Evolutionary conservation across 2,797 vertebrate species (phyloP), one percentile per base, ranked within the genome.

Genomic region (Trachurus trachurus): DNA sequence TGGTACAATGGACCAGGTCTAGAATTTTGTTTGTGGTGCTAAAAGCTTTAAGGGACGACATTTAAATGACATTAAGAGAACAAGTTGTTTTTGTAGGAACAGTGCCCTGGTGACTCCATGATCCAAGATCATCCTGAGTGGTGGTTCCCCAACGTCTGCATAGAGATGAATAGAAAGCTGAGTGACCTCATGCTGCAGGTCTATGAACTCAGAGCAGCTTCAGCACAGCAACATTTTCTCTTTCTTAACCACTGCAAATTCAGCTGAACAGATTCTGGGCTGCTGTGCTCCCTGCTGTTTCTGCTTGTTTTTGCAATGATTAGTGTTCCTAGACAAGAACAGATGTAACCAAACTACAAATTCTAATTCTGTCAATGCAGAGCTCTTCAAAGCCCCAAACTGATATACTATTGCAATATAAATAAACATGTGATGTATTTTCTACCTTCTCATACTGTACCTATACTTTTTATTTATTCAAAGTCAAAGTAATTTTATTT

Each of bases 1-100:
- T 37, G 53, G 0, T 59, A 9, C 21, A 62, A 34, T 45, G 39
- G n/a, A 60, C 0, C 2, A 10, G 12, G 62, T 53, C n/a, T 37
- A n/a, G 52, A 19, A 71, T 60, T 57, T 11, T 9, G 21, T 58
- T 80, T 57, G 57, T 11, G 42, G 37, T 71, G 1, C 11, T 64
- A 1, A 19, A 60, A 62, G 12, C 15, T n/a, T 40, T 44, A 2
- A 49, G 54, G 22, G 57, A 22, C 16, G 54, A 47, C 58, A 29
- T 72, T 61, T 69, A 13, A 59, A 47, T 66, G 47, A 39, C 4
- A 59, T 53, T 52, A 44, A n/a, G 40, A n/a, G 52, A 50, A 3
- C 37, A 26, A 11, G 1, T 12, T 22, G 50, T 44, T 47, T 62
- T 50, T 52, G 22, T 47, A 71, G 13, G 64, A 49, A 39, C 42